Conservation (phyloP, 1,140 invertebrate genomes). For the Vanessa atalanta region DNA sequence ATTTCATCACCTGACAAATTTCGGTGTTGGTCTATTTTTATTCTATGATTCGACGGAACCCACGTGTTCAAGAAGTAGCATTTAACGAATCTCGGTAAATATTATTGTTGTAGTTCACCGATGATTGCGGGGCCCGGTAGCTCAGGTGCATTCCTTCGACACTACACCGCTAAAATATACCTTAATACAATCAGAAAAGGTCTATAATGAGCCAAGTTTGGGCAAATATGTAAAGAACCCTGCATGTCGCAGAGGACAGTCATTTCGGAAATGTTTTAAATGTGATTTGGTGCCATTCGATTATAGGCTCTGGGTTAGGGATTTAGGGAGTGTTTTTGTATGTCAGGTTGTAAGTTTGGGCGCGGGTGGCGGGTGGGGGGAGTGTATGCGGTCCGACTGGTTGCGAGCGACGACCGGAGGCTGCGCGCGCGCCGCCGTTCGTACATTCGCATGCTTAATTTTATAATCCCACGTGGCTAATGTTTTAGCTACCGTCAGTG, state of each 20-base stretch:
- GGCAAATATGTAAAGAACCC: slow-evolving; percentile 67
- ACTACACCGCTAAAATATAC: slow-evolving; percentile 40
- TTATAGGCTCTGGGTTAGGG: slow-evolving; percentile 32
- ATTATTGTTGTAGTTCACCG: slow-evolving; percentile 52
- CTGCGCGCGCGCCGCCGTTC: slow-evolving; percentile 67
- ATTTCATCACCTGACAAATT: not conserved
- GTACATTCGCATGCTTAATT: slow-evolving; percentile 64
- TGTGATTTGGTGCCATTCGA: slow-evolving; percentile 17
- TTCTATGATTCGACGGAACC: not conserved
- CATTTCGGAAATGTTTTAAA: slow-evolving; percentile 44
- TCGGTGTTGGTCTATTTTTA: not conserved
- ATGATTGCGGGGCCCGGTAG: slow-evolving; percentile 59
- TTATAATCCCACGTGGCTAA: slow-evolving; percentile 60
- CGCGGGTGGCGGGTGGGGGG: slow-evolving; percentile 53
- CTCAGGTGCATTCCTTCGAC: slow-evolving; percentile 67
- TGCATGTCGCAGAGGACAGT: slow-evolving; percentile 48
- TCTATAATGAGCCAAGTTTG: slow-evolving; percentile 47
- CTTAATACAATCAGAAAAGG: slow-evolving; percentile 51
- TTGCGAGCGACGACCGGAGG: slow-evolving; percentile 79
- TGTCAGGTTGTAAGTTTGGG: slow-evolving; percentile 52
- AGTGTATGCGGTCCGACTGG: slow-evolving; percentile 72
- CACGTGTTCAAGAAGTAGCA: slow-evolving; percentile 55
- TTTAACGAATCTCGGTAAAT: slow-evolving; percentile 57
- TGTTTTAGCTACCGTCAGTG: slow-evolving; percentile 30
- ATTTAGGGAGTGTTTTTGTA: slow-evolving; percentile 42